Conservation (phyloP, 2,113 vertebrate species). For the Pollimyrus isidori region DNA sequence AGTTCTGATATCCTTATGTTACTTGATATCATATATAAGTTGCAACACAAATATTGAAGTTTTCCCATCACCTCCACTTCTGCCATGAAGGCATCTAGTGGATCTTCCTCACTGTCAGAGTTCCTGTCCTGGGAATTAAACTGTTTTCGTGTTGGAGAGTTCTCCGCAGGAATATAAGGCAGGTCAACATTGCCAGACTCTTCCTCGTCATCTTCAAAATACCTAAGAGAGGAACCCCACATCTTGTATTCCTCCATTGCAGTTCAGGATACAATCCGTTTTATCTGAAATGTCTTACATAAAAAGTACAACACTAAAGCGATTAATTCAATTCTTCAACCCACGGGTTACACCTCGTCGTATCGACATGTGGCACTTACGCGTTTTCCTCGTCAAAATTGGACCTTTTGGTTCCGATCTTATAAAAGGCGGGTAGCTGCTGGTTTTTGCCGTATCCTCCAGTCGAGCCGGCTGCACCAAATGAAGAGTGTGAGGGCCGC, state of each 20-base stretch:
- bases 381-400: constrained; percentile 98
- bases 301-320: neutral
- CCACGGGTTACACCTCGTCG: neutral
- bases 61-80: constrained; percentile 81
- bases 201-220: constrained; percentile 98
- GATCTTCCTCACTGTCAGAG: constrained; percentile 95
- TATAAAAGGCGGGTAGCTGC: constrained; percentile 94
- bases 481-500: constrained; percentile 74
- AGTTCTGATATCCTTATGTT: neutral
- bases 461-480: constrained; percentile 65
- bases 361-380: constrained; percentile 43
- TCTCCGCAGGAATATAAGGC: constrained; percentile 96
- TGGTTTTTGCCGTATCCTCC: constrained; percentile 76
- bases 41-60: neutral
- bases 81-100: constrained; percentile 96
- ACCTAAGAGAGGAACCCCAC: constrained; percentile 53
- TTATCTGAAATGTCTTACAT: neutral
- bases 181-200: constrained; percentile 81
- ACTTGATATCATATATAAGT: neutral
- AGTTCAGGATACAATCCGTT: neutral
- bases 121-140: constrained; percentile 71
- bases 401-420: constrained; percentile 91
- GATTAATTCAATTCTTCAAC: neutral
- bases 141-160: constrained; percentile 91
- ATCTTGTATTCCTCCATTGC: neutral